Base-by-base conservation (phyloP, 2,113 vertebrate genomes). In the Tapirus terrestris region DNA sequence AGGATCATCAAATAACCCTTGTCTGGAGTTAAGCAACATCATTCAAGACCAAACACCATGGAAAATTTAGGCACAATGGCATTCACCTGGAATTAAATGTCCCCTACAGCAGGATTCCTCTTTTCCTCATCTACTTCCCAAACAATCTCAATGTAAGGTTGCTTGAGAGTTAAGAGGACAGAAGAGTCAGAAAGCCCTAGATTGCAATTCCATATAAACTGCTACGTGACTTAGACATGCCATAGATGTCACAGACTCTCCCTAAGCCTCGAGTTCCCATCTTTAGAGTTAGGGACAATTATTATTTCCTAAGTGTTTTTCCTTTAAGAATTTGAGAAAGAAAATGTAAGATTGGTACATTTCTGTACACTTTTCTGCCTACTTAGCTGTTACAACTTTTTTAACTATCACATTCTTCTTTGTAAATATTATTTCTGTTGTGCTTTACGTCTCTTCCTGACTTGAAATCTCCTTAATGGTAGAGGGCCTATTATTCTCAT, bases 291-390 rank as follows among this genome's bases (percentile, higher is more conserved):
- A 45, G 2, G 6, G 3, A n/a, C 36, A 36, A 79, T 75, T 79
- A 60, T 20, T 31, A 67, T 11, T 68, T 87, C 21, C 11, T 8
- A 18, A 65, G 18, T 63, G 53, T 13, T 43, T 18, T 23, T 53
- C 81, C 51, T 72, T 31, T 61, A 86, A 94, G 8, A 94, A 81
- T 70, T 90, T 80, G 18, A 80, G 76, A 63, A 96, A 60, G 33
- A 65, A 90, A 89, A 76, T 56, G 31, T 12, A 20, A 72, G 48
- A 23, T 53, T 53, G 51, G 51, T 53, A 53, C 14, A 53, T 13
- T 53, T 53, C 14, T 51, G 39, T 61, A 76, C 0, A 21, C 20
- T 29, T 77, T 91, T 48, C 14, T 82, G 77, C 43, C n/a, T 92
- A 27, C 45, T 63, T 76, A 65, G 39, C 1, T 75, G 33, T 51